Evolutionary conservation across 2,113 vertebrate genomes (phyloP), one percentile per base, ranked within the genome.

Genomic region (Orycteropus afer): DNA sequence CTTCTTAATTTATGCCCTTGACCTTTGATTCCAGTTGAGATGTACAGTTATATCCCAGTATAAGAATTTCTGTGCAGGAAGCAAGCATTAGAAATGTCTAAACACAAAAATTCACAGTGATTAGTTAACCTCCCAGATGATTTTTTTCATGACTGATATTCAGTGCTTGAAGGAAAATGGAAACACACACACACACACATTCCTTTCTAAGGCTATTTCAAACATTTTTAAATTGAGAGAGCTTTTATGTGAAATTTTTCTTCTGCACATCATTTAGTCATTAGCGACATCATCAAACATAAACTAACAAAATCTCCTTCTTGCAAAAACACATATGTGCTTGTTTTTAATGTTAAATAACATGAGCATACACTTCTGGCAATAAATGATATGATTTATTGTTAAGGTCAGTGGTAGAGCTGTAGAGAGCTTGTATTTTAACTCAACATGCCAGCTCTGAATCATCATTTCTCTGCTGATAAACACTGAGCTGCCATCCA

Each of bases 371-470:
- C 86, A 96, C 96, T 97, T 97, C 90, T 97, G 95, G 98, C 89
- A 98, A 97, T 97, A 98, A 98, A 98, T 97, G 97, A 86, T 73
- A 93, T 97, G 96, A 98, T 98, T 98, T 98, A 98, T 97, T 98
- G 97, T 93, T 96, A 97, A 98, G 98, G 98, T 98, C 98, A 98
- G 94, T 92, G 67, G 17, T 80, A 86, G 98, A 97, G 94, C 89
- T 94, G 69, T 95, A 97, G 91, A 98, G 96, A 97, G 96, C 96
- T 97, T 98, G 96, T 97, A 97, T 98, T 98, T 98, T 98, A 98
- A 96, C 97, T 98, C 90, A 95, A 73, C 86, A 82, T 95, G 81
- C 96, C 96, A 95, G 86, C 96, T 98, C 97, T 97, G 96, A 98
- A 98, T 98, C 97, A 96, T 97, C 94, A 93, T 98, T 98, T 98